Base-by-base conservation (phyloP, 2,113 vertebrate genomes). In the Pao palembangensis region DNA sequence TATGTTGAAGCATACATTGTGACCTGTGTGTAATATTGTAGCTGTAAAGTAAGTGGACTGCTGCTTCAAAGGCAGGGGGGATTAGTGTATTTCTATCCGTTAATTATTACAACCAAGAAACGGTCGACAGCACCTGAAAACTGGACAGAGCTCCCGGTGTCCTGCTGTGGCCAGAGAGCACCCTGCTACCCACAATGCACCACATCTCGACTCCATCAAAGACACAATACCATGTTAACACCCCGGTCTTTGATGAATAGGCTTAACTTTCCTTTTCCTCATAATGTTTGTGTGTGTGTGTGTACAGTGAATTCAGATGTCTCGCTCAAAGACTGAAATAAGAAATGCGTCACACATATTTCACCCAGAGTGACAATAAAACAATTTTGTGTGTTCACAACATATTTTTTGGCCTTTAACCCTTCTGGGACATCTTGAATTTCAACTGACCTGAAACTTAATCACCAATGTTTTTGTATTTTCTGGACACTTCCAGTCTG, bases 51-150 rank as follows among this genome's bases (percentile, higher is more conserved):
- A 91, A 91, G 91, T 91, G 93, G 90, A 88, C 92, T 89, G 85
- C 84, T 71, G 89, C 93, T 96, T 97, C 93, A 97, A 98, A 97
- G 94, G 89, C 87, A 87, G 78, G 64, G 84, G 84, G 93, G 94
- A 97, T 98, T 96, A 95, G 91, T 92, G 88, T 90, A 92, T 91
- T 93, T 69, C 94, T 93, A 95, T 94, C 91, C 93, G 92, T 93
- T 93, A 96, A 95, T 96, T 95, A 98, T 95, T 96, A 94, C 92
- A 92, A 90, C 92, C 92, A 91, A 91, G 91, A 92, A 89, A 13
- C 44, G 44, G 92, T 90, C 88, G 90, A 93, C 93, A 91, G 92
- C 91, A 89, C 93, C 93, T 93, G 91, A 93, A 85, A 89, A 93
- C 86, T 80, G 89, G 91, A 82, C 91, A 88, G 87, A 86, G 91